Conservation (phyloP, 2,888 invertebrate genomes). For the Teleogryllus oceanicus region DNA sequence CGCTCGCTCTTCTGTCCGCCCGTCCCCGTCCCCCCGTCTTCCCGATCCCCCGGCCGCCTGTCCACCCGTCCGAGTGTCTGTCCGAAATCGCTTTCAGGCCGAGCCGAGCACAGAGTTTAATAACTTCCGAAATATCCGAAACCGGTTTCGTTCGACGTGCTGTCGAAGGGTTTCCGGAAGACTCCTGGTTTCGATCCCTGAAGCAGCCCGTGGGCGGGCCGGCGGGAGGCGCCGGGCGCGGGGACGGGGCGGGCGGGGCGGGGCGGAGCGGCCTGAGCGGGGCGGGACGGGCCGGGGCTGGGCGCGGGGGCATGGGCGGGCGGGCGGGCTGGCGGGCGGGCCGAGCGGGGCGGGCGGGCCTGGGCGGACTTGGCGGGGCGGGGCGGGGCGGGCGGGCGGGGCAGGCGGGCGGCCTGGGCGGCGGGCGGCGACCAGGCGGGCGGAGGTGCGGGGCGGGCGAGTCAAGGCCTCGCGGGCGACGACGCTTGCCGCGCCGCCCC, state of each 20-base stretch:
- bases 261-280: no score
- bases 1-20: no score
- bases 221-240: not conserved
- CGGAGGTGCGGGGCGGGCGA: not conserved
- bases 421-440: no score
- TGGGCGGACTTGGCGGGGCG: no score
- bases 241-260: not conserved
- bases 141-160: not conserved
- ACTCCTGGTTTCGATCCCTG: not conserved
- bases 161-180: not conserved
- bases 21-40: no score
- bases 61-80: no score
- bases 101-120: not conserved
- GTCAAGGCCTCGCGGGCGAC: not conserved
- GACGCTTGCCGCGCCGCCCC: no score
- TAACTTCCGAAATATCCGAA: slow-evolving; percentile 9
- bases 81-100: no score
- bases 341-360: no score
- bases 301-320: no score
- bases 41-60: no score
- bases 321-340: not conserved
- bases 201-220: not conserved
- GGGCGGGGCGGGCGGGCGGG: not conserved
- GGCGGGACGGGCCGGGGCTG: not conserved
- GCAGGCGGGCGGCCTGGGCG: not conserved